These are phyloP conservation scores for Hippasteria phrygiana DNA, from an alignment of 53 echinoderm and acorn worm species.

Conservation along the genomic window DNA sequence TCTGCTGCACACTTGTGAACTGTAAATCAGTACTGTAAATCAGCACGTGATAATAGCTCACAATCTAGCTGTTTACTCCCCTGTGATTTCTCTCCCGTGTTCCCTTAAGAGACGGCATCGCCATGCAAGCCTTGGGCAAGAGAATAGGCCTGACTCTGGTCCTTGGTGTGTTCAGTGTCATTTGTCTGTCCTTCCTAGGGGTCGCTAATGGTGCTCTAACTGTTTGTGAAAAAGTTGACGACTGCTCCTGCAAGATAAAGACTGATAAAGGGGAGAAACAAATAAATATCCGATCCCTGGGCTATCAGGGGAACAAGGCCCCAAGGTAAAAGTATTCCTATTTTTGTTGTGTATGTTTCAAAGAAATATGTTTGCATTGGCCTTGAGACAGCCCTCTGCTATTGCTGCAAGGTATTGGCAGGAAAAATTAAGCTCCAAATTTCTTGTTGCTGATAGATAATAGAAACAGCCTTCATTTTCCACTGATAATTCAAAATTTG, in stretches of 20 bases:
- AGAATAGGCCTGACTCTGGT: neutral
- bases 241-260: slow-evolving; percentile 11
- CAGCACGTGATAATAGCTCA: too few relatives aligned
- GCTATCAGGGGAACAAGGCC: neutral
- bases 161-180: neutral
- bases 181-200: neutral
- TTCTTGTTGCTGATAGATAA: too few relatives aligned
- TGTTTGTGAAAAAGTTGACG: neutral
- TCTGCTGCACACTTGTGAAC: too few relatives aligned
- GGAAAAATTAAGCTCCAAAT: too few relatives aligned
- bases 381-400: neutral
- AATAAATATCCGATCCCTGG: slow-evolving; percentile 18
- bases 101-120: neutral
- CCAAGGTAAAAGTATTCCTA: slow-evolving; percentile 19
- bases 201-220: neutral
- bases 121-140: neutral
- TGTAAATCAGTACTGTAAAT: too few relatives aligned
- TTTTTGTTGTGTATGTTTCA: neutral
- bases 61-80: too few relatives aligned
- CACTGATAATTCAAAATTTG: too few relatives aligned
- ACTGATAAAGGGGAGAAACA: neutral
- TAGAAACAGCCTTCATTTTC: too few relatives aligned
- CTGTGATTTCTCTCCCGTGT: neutral
- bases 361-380: neutral
- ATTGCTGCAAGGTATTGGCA: neutral